Base-by-base conservation (phyloP, 2,113 vertebrate genomes). In the Arvicanthis niloticus region DNA sequence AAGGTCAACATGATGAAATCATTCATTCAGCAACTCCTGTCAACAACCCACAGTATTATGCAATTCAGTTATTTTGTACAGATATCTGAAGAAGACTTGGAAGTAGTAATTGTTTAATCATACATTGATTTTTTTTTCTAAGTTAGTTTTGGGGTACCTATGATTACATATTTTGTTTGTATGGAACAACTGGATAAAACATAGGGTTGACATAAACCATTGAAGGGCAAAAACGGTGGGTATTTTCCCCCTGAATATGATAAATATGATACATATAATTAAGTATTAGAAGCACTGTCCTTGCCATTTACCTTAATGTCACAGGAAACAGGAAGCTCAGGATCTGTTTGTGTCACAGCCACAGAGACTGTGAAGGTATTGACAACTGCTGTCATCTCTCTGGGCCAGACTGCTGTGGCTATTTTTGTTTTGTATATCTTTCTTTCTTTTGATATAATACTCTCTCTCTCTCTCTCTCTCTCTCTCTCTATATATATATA, bases 1-100 rank as follows among this genome's bases (percentile, higher is more conserved):
- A 37, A 84, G 31, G 3, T 96, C 68, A 96, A 15, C 21, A n/a
- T 13, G 48, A 85, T 87, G 70, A 89, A 94, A 84, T 93, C 48
- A 91, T 9, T 78, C 73, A 68, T 73, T 82, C 24, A 67, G 89
- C 94, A 91, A 76, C 4, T 73, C 82, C n/a, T 45, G 84, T 37
- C 21, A 67, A 45, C 29, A 75, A 75, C 37, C 24, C 26, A n/a
- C 67, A 78, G 10, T 60, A 87, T 45, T 76, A 19, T 31, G 72
- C 76, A 48, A 58, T n/a, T 68, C 45, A 16, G 26, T 86, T 72
- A 65, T 45, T 82, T 89, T 56, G 34, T 80, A 75, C 12, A 91
- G 26, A 45, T 91, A 42, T 34, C 34, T 40, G 48, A 67, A 81
- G 67, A 15, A 40, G 76, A 80, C 51, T 2, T 67, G n/a, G 24